Conservation (phyloP, 2,797 vertebrate genomes). For the Amniataba percoides region DNA sequence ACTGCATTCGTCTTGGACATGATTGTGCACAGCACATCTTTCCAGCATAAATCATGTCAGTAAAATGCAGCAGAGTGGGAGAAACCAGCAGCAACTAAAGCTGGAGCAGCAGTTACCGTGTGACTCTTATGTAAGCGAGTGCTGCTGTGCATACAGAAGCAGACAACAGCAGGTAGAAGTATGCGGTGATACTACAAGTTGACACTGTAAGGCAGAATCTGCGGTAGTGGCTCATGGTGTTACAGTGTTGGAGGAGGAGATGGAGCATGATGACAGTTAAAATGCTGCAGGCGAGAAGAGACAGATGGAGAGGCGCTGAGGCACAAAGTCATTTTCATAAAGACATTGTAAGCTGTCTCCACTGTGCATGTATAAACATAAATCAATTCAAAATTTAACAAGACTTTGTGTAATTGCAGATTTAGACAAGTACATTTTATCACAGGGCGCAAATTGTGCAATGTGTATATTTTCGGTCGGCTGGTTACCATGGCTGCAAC, state of each 20-base stretch:
- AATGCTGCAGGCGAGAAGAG: conserved; percentile 25
- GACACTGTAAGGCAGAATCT: conserved; percentile 8
- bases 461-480: not conserved
- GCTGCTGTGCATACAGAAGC: conserved; percentile 38
- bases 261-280: not conserved
- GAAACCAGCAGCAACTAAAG: not conserved
- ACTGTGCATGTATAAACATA: not conserved
- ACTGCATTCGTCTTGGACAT: not conserved
- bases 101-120: conserved; percentile 5
- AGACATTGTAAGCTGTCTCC: not conserved
- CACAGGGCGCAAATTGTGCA: not conserved
- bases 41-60: conserved; percentile 11
- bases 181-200: conserved; percentile 4
- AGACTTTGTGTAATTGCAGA: not conserved
- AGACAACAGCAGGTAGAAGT: conserved; percentile 20
- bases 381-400: conserved; percentile 6
- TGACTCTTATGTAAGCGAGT: conserved; percentile 44
- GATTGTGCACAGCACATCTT: not conserved
- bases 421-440: not conserved
- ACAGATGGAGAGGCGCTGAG: conserved; percentile 10
- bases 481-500: not conserved
- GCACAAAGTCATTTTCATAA: conserved; percentile 22
- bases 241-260: conserved; percentile 1
- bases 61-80: not conserved
- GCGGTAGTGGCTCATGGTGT: not conserved